A percentile compares a stretch with the other conserved stretches of the same genome.
Conservation (phyloP, 2,113 vertebrate genomes). For the Carassius gibelio region DNA sequence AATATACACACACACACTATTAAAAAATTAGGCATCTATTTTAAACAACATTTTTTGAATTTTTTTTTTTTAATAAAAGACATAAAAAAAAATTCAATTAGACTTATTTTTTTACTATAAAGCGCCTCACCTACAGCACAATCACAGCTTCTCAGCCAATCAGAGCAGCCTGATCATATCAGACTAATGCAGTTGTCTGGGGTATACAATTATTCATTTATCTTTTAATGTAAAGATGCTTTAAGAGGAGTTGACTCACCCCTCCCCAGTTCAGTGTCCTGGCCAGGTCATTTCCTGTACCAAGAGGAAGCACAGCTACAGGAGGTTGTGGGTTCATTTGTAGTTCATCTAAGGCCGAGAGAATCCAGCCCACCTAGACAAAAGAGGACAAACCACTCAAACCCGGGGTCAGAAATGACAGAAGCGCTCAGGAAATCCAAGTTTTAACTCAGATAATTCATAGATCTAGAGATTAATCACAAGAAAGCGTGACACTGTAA, state of each 20-base stretch:
- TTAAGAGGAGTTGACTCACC: slow-evolving; percentile 78
- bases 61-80: no score
- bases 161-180: not conserved
- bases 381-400: slow-evolving; percentile 13
- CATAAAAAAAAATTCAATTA: no score
- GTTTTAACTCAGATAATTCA: not conserved
- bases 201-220: not conserved
- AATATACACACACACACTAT: no score
- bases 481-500: not conserved
- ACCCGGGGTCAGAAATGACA: not conserved
- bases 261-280: slow-evolving; percentile 99
- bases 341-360: slow-evolving; percentile 93
- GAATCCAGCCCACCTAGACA: slow-evolving; percentile 94
- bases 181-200: not conserved
- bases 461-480: not conserved
- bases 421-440: no score
- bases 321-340: slow-evolving; percentile 93
- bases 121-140: not conserved
- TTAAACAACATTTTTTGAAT: no score
- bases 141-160: slow-evolving; percentile 36
- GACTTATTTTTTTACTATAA: no score
- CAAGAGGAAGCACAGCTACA: slow-evolving; percentile 95
- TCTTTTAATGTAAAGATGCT: not conserved
- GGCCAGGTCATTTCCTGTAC: slow-evolving; percentile 97
- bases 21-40: no score